Evolutionary conservation across 2,113 vertebrate genomes (phyloP).

Genomic region (Fulmarus glacialis): DNA sequence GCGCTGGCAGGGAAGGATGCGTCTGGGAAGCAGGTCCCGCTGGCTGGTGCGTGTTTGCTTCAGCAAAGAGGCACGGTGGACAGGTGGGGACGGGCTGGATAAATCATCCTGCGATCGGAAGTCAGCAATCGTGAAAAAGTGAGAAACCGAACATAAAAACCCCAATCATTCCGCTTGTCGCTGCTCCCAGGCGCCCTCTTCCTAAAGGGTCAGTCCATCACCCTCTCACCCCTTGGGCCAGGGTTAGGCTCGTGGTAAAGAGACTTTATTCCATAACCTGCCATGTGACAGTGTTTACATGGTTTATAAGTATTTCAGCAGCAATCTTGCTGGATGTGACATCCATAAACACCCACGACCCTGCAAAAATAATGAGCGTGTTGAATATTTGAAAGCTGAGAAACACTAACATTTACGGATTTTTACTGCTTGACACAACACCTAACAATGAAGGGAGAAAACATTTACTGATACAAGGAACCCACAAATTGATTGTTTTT

Average conservation of each 20-base stretch:
- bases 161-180: neutral
- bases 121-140: fast-evolving
- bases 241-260: fast-evolving
- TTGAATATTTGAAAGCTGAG: neutral
- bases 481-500: neutral
- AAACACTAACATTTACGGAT: neutral
- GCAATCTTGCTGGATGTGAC: neutral
- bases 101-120: neutral
- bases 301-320: neutral
- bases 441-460: neutral
- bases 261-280: neutral
- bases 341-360: neutral
- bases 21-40: neutral
- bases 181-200: neutral
- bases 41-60: neutral
- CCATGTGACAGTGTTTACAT: neutral
- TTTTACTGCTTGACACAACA: neutral
- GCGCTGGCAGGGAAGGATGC: neutral
- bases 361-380: neutral
- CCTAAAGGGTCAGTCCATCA: neutral
- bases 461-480: neutral
- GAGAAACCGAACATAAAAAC: fast-evolving
- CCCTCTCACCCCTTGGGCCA: neutral
- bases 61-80: neutral
- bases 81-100: neutral